Evolutionary conservation across 2,888 invertebrate species (phyloP), one percentile per base, ranked within the genome.

Genomic region (Sphaerophoria rueppellii): DNA sequence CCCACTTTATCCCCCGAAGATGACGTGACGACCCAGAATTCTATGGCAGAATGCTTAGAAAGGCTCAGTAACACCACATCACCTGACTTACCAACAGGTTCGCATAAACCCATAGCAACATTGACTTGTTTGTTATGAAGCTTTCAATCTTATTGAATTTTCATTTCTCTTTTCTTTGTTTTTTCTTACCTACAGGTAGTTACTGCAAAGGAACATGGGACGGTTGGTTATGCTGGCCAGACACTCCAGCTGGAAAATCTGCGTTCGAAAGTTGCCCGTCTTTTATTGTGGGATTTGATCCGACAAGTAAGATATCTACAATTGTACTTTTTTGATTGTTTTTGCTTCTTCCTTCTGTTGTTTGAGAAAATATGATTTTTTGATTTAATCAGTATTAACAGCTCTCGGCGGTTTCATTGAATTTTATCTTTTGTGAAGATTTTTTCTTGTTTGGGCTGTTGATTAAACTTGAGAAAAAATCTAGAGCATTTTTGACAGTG

Each of bases 171-270:
- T 60, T 63, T 24, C 9, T 60, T 60, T 14, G 55, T 7, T 61
- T 76, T n/a, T 61, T 48, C 14, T 69, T 71, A 50, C 70, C 79
- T 57, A 63, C 87, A 95, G 95, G 93, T 32, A 88, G 92, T 87
- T 94, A 93, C 92, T 96, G 96, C 91, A 93, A 93, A 58, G 95
- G 95, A 87, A 95, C 95, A 37, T 97, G 95, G 92, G 97, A 97
- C 92, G 95, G 95, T 67, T 97, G 96, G 96, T 93, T 95, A 35
- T 97, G 97, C 91, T 95, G 95, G 91, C 95, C 95, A 83, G 94
- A 95, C 92, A 96, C 97, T 12, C 92, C 93, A 50, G 93, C 94
- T 88, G 96, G 95, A 88, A 90, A 92, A 87, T 93, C 94, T 73
- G 96, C 95, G 50, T 93, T 92, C 91, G 94, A 94, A 87, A 93